Conservation (phyloP, 2,797 vertebrate species). For the Pangasius macronema region DNA sequence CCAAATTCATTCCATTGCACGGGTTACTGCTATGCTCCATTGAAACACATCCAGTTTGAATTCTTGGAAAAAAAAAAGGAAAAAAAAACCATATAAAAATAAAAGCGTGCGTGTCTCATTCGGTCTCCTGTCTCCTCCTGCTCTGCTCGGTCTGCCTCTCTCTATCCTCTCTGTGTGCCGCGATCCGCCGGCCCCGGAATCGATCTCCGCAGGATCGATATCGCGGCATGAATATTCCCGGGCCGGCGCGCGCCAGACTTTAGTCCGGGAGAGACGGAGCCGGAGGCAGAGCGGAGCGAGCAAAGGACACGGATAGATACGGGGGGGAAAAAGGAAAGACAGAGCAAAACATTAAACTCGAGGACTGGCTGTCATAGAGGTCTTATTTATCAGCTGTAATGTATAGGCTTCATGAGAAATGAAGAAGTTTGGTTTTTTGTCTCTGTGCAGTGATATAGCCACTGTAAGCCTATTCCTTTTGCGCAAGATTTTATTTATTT, state of each 20-base stretch:
- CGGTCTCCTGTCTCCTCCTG: slow-evolving; percentile 38
- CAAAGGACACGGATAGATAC: background rate
- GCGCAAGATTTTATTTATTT: background rate
- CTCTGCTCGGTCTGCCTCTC: slow-evolving; percentile 63
- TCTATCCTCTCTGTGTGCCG: slow-evolving; percentile 65
- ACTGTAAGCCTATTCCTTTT: background rate
- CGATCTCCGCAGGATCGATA: slow-evolving; percentile 93
- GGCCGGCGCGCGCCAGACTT: slow-evolving; percentile 75
- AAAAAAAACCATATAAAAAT: background rate
- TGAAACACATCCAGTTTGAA: background rate
- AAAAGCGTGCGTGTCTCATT: slow-evolving; percentile 23
- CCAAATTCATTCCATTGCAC: background rate
- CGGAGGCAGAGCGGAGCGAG: slow-evolving; percentile 68
- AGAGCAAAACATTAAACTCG: background rate
- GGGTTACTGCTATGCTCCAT: background rate
- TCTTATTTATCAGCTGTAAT: background rate
- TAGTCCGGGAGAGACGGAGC: slow-evolving; percentile 78
- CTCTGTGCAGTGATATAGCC: background rate
- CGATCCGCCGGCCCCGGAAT: slow-evolving; percentile 88
- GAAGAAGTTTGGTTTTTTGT: background rate
- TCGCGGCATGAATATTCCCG: slow-evolving; percentile 91
- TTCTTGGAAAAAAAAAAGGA: background rate
- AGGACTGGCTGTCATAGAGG: background rate
- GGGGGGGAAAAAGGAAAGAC: background rate
- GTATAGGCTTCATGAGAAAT: background rate